These are phyloP conservation scores for Drosophila nebulosa DNA, from an alignment of 1,140 invertebrate genomes.

Conservation along the genomic window DNA sequence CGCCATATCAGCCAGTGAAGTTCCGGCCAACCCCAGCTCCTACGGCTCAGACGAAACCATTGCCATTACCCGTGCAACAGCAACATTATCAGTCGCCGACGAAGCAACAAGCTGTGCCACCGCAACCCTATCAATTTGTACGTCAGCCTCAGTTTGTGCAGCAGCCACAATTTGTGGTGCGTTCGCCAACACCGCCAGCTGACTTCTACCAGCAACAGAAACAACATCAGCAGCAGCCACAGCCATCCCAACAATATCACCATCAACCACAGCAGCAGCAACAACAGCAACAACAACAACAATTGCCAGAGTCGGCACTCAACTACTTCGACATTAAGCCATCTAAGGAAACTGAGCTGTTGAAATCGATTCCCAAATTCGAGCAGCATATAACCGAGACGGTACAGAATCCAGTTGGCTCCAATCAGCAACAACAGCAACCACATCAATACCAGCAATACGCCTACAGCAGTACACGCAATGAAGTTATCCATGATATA, in stretches of 20 bases:
- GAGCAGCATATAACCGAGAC: slow-evolving; percentile 87
- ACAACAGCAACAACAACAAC: slow-evolving; percentile 46
- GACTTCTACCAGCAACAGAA: slow-evolving; percentile 58
- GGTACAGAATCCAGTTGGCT: slow-evolving; percentile 53
- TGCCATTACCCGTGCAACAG: slow-evolving; percentile 61
- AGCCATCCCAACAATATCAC: slow-evolving; percentile 64
- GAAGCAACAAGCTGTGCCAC: slow-evolving; percentile 66
- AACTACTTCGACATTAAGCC: slow-evolving; percentile 72
- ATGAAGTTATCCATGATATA: slow-evolving; percentile 77
- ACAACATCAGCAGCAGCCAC: slow-evolving; percentile 58
- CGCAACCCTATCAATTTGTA: slow-evolving; percentile 78
- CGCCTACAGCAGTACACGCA: slow-evolving; percentile 56
- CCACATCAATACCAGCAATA: slow-evolving; percentile 46
- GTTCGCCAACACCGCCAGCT: slow-evolving; percentile 73
- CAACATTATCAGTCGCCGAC: slow-evolving; percentile 60
- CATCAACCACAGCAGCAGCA: slow-evolving; percentile 60
- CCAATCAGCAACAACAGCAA: slow-evolving; percentile 21
- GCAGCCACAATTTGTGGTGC: slow-evolving; percentile 56
- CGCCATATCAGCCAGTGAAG: slow-evolving; percentile 80
- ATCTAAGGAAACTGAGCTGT: slow-evolving; percentile 84
- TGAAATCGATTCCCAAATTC: slow-evolving; percentile 88
- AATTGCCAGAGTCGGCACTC: slow-evolving; percentile 22
- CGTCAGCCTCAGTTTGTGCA: slow-evolving; percentile 55
- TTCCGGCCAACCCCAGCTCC: slow-evolving; percentile 68
- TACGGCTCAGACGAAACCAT: slow-evolving; percentile 63